A percentile compares a stretch with the other conserved stretches of the same genome.
Conservation (phyloP, 2,113 vertebrate species). For the Alaudala cheleensis region DNA sequence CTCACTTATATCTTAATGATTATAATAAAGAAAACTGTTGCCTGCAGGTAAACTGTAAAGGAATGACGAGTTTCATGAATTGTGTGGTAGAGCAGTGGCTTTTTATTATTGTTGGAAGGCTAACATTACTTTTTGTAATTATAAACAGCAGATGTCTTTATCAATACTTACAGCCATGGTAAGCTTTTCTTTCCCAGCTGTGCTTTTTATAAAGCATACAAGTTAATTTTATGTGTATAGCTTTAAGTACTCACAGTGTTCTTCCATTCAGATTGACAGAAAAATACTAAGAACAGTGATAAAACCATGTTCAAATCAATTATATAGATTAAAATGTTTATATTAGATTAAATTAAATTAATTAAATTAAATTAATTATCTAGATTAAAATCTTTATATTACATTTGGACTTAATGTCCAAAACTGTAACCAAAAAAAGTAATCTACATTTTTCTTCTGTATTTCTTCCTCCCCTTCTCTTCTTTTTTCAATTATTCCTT, state of each 20-base stretch:
- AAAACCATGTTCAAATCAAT: background rate
- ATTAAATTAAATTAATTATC: background rate
- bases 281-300: background rate
- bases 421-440: background rate
- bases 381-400: background rate
- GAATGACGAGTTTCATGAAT: background rate
- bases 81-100: background rate
- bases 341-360: no score
- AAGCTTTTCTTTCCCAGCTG: background rate
- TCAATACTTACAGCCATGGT: background rate
- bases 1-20: background rate
- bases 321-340: background rate
- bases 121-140: background rate
- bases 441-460: background rate
- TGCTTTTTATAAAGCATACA: background rate
- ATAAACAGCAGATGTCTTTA: background rate
- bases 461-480: background rate
- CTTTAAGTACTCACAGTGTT: background rate
- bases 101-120: background rate
- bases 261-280: background rate
- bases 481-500: background rate
- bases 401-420: background rate
- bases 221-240: background rate
- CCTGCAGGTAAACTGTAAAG: background rate
- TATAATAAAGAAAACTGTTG: background rate